phyloP scores from a whole-genome alignment of 37 sponge, comb jelly and placozoan genomes.

The Lycopodina hypogea region DNA sequence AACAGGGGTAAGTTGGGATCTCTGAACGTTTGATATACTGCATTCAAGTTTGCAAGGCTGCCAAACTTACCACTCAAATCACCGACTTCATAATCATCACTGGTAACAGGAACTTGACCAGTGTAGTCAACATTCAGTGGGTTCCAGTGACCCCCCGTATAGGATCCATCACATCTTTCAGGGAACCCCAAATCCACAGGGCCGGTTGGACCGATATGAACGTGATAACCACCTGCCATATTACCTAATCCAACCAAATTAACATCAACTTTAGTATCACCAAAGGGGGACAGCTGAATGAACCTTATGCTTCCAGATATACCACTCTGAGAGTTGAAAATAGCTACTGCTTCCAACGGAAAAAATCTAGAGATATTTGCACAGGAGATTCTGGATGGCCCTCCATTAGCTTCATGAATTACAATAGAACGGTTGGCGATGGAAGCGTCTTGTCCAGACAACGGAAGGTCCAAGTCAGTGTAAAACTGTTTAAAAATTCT shows the following conservation, averaged over 20 bases:
- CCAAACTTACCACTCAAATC: conserved; percentile 83
- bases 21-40: conserved; percentile 1
- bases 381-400: conserved; percentile 41
- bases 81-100: conserved; percentile 69
- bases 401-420: conserved; percentile 45
- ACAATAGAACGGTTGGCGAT: conserved; percentile 57
- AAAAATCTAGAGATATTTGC: conserved; percentile 29
- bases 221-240: conserved; percentile 51
- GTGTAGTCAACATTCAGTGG: conserved; percentile 33
- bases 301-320: conserved; percentile 52
- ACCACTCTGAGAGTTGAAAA: conserved; percentile 20
- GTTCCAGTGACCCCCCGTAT: conserved; percentile 59
- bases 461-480: conserved; percentile 51
- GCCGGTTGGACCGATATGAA: conserved; percentile 51
- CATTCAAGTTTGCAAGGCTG: conserved; percentile 3
- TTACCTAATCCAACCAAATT: conserved; percentile 42
- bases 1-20: conserved; percentile 68
- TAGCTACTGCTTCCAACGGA: conserved; percentile 37
- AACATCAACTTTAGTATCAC: conserved; percentile 42
- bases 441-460: conserved; percentile 10
- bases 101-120: conserved; percentile 19
- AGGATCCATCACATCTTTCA: neutral
- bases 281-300: conserved; percentile 55
- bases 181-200: neutral
- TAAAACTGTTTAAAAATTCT: conserved; percentile 29